Percentiles rank a stretch among this genome's conserved stretches.
phyloP scores from a whole-genome alignment of 1,140 invertebrate species.

The Apolygus lucorum region DNA sequence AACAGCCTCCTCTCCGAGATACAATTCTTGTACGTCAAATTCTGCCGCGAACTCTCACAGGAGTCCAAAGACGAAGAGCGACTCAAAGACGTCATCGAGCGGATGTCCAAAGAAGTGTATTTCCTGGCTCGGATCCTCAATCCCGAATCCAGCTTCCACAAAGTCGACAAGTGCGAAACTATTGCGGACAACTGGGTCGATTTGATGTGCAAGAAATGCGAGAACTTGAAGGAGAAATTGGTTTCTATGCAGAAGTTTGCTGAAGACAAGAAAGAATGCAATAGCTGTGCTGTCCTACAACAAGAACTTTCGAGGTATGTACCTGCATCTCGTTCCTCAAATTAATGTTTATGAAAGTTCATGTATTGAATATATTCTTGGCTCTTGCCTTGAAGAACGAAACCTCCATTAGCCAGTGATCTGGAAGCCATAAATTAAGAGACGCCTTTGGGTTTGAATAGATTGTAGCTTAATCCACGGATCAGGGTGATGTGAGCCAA shows the following conservation, averaged over 20 bases:
- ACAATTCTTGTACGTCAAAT: conserved; percentile 51
- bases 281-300: conserved; percentile 50
- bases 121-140: conserved; percentile 23
- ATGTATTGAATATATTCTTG: too few relatives aligned
- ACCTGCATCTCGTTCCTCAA: too few relatives aligned
- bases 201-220: conserved; percentile 30
- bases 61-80: conserved; percentile 28
- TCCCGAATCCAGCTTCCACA: conserved; percentile 3
- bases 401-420: too few relatives aligned
- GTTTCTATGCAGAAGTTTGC: conserved; percentile 31
- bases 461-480: too few relatives aligned
- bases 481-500: too few relatives aligned
- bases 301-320: conserved; percentile 44
- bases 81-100: conserved; percentile 30
- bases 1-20: conserved; percentile 47
- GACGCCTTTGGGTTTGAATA: too few relatives aligned
- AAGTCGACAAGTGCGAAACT: conserved; percentile 21
- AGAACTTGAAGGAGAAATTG: conserved; percentile 32
- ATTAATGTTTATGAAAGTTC: too few relatives aligned
- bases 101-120: conserved; percentile 29
- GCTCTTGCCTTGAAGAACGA: too few relatives aligned
- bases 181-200: conserved; percentile 30
- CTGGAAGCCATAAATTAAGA: too few relatives aligned
- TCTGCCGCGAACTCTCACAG: conserved; percentile 42
- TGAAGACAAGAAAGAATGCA: conserved; percentile 39